Conservation (phyloP, 2,888 invertebrate species). For the Idaea biselata region DNA sequence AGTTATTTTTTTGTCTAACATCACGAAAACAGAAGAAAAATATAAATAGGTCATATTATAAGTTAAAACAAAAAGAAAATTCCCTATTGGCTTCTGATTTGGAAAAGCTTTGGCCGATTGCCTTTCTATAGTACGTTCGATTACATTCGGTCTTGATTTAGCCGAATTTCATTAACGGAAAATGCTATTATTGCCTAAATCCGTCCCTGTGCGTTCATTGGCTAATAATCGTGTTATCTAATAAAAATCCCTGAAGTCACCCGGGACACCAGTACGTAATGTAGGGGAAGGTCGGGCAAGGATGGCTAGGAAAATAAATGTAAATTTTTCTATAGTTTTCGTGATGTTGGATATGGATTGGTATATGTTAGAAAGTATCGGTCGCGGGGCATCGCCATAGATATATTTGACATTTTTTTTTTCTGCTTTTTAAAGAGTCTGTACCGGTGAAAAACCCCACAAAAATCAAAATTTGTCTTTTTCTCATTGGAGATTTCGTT, state of each 20-base stretch:
- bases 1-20: too few relatives aligned
- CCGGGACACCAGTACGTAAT: constrained; percentile 16
- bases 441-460: too few relatives aligned
- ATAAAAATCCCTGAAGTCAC: constrained; percentile 24
- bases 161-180: neutral
- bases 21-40: too few relatives aligned
- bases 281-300: neutral
- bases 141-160: neutral
- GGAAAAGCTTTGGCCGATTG: neutral
- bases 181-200: neutral
- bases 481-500: too few relatives aligned
- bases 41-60: too few relatives aligned
- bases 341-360: too few relatives aligned
- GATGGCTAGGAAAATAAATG: neutral
- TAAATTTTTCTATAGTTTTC: too few relatives aligned
- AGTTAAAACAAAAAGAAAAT: neutral
- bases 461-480: too few relatives aligned
- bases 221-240: constrained; percentile 26
- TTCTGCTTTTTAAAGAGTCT: too few relatives aligned
- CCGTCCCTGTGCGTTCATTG: neutral
- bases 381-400: too few relatives aligned
- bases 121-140: neutral
- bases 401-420: too few relatives aligned
- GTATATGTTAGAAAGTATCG: too few relatives aligned
- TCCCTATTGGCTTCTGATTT: neutral